Evolutionary conservation across 2,888 invertebrate genomes (phyloP), one percentile per base, ranked within the genome.

Genomic region (Tenthredo amoena): DNA sequence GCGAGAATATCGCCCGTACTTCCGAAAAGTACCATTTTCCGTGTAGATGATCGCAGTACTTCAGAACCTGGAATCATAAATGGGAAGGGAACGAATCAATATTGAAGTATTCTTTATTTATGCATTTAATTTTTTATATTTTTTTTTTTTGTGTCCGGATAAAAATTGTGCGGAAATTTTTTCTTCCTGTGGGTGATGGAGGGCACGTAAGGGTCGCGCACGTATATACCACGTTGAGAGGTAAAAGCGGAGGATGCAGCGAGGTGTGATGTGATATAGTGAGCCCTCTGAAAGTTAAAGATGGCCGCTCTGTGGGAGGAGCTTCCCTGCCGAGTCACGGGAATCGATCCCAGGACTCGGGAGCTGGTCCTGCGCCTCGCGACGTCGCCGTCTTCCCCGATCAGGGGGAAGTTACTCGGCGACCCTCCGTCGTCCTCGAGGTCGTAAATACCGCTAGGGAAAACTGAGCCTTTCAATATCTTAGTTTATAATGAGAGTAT

Each of bases 1-100:
- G 95, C 12, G 99, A 98, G 95, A 99, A 99, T 91, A 99, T 99
- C 87, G 99, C 99, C 15, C 99, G 96, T 88, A 99, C 98, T 95
- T 99, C 99, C 89, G 98, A 98, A 95, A 99, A 99, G 95, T 99
- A 99, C 99, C 99, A 99, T 95, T 99, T 99, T 87, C 99, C 99
- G 94, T 99, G 99, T 77, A 99, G 96, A 94, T 99, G 98, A 93
- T 99, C 99, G 94, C 99, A 99, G 94, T 99, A 99, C 92, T 98
- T 98, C 89, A 99, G 94, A 84, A 98, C 97, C 99, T 99, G 96
- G 1, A 95, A 95, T 91, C 58, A 81, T 0, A 81, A 81, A 37
- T 12, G 21, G 21, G 21, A 40, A 12, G 9, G 43, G 40, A 21
- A n/a, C 2, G 15, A 12, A 12, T 65, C 10, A 7, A 9, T 1